These are phyloP conservation scores for Morpho achilles DNA, from an alignment of 2,888 invertebrate species.

Conservation along the genomic window DNA sequence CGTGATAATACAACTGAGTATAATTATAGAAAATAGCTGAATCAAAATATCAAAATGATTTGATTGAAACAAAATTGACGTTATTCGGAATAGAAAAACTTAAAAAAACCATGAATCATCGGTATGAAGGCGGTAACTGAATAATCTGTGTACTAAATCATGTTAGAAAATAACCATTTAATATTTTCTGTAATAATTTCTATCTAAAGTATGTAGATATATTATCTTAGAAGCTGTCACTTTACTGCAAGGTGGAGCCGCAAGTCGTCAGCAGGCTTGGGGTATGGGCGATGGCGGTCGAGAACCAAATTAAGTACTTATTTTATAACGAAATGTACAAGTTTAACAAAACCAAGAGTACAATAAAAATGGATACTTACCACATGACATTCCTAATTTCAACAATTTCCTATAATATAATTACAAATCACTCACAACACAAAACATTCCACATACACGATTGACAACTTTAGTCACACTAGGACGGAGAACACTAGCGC, in stretches of 20 bases:
- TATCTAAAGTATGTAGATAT: neutral
- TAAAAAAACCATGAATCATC: constrained; percentile 30
- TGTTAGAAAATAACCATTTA: neutral
- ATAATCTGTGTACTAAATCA: neutral
- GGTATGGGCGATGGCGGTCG: constrained; percentile 78
- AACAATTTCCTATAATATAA: constrained; percentile 50
- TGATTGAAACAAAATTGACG: too few species aligned
- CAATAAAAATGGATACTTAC: constrained; percentile 47
- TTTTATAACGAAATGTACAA: too few species aligned
- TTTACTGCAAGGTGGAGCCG: constrained; percentile 58
- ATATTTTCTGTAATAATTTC: too few species aligned
- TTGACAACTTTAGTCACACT: constrained; percentile 39
- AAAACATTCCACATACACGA: constrained; percentile 59
- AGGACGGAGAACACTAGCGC: constrained; percentile 52
- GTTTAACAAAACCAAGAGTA: neutral
- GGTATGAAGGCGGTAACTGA: constrained; percentile 27
- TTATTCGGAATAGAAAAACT: constrained; percentile 1
- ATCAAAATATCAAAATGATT: too few species aligned
- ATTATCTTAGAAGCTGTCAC: constrained; percentile 16
- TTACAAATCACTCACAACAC: constrained; percentile 70
- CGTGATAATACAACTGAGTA: too few species aligned
- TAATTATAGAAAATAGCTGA: too few species aligned
- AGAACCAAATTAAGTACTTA: constrained; percentile 35
- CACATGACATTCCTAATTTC: constrained; percentile 62
- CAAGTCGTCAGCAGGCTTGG: constrained; percentile 56